These are phyloP conservation scores for Lepidonotus clava DNA, from an alignment of 2,888 invertebrate species.

Conservation along the genomic window DNA sequence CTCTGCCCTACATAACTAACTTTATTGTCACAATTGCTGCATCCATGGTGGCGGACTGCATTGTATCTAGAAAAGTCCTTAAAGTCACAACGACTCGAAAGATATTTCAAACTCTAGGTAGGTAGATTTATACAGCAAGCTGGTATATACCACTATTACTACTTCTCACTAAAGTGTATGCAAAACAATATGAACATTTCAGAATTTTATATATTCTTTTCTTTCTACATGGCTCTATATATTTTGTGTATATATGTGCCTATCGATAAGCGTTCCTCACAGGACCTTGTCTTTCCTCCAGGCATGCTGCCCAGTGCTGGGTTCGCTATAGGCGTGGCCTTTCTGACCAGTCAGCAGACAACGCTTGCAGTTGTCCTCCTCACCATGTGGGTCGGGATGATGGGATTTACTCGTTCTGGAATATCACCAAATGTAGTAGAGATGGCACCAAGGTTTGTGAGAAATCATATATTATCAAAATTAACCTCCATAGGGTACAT, in stretches of 20 bases:
- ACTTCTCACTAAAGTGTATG: no score
- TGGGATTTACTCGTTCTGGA: not conserved
- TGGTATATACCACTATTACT: no score
- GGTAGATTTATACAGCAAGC: no score
- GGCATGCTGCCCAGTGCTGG: not conserved
- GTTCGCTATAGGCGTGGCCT: not conserved
- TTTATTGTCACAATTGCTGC: not conserved
- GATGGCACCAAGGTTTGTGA: not conserved
- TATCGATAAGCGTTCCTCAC: no score
- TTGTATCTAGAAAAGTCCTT: not conserved
- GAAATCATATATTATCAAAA: no score
- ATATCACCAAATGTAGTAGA: not conserved
- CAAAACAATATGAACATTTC: no score
- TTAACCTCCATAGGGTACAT: no score
- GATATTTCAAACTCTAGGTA: no score
- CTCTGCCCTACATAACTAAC: slow-evolving; percentile 7
- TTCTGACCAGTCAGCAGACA: not conserved
- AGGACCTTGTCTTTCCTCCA: no score
- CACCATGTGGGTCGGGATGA: not conserved
- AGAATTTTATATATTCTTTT: no score
- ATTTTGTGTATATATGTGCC: no score
- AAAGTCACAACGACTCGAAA: not conserved
- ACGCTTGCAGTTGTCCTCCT: not conserved
- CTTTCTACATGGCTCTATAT: no score
- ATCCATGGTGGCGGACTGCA: not conserved